Evolutionary conservation across 1,140 invertebrate genomes (phyloP), one percentile per base, ranked within the genome.

Genomic region (Apis dorsata): DNA sequence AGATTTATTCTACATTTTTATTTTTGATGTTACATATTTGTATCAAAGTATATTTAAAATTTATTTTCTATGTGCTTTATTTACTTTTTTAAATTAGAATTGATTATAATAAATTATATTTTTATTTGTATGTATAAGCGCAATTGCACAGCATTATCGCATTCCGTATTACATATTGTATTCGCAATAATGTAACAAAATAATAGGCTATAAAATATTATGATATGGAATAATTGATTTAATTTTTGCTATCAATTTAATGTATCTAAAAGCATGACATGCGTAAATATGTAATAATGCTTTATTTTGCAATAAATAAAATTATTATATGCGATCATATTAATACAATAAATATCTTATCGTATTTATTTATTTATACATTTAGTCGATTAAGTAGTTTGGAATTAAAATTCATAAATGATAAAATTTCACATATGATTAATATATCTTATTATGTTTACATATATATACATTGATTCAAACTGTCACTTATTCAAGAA

Each of bases 291-390:
- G 68, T 72, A 72, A 81, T 68, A n/a, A 57, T 15, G 19, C 63
- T 84, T 89, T 89, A 86, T 85, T 89, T 83, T 69, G 65, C 71
- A 86, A 89, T 89, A 85, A 89, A 89, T 88, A 87, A 44, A 44
- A 57, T 79, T 59, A 81, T 80, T 72, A 53, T 81, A 85, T 63
- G 76, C 59, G n/a, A 10, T 85, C 60, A 68, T 79, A 57, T 87
- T 76, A 57, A 82, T 81, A 85, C 3, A 49, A 78, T 60, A 65
- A 63, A 62, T 85, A 19, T 60, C 66, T 72, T 69, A 19, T 49
- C 72, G 24, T 79, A 72, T 65, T 76, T 79, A 62, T 51, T 80
- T 83, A 55, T 8, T 34, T 73, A 72, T 53, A 62, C 78, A 44
- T 49, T 76, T 71, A 24, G 28, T 70, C 53, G 15, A n/a, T 49